Percentiles rank a stretch among this genome's conserved stretches.
Evolutionary conservation across 1,140 invertebrate species (phyloP).

Genomic region (Monomorium pharaonis): DNA sequence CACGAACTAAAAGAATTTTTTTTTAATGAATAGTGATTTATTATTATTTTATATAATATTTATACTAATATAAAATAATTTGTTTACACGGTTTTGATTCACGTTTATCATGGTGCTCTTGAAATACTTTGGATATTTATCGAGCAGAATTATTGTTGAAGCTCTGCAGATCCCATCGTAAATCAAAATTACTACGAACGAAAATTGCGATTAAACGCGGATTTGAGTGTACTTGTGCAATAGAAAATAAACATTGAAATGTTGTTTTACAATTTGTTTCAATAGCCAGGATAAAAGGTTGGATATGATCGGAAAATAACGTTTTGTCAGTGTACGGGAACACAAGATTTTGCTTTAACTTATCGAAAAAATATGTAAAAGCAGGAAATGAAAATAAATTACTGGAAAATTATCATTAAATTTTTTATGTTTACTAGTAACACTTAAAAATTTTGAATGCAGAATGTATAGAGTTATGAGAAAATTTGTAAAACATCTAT

Average conservation of each 20-base stretch:
- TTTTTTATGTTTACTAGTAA: background rate
- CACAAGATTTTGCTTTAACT: background rate
- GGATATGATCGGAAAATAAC: background rate
- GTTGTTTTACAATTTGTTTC: constrained; percentile 6
- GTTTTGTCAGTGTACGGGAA: background rate
- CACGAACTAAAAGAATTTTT: background rate
- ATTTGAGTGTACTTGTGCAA: background rate
- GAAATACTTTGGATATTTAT: constrained; percentile 36
- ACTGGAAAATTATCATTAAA: background rate
- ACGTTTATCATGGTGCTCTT: background rate
- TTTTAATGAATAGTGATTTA: background rate
- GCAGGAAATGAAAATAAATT: background rate
- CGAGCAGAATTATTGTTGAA: constrained; percentile 10
- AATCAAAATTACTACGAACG: constrained; percentile 41
- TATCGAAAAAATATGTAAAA: background rate
- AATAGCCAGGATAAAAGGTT: background rate
- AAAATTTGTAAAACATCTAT: background rate
- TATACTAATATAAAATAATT: background rate
- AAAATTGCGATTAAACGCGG: constrained; percentile 14
- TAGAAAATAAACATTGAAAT: constrained; percentile 28
- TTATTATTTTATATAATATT: background rate
- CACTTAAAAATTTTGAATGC: background rate
- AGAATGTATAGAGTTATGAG: background rate
- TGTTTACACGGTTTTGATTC: background rate
- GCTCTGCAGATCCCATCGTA: background rate